Evolutionary conservation across 2,113 vertebrate genomes (phyloP), one percentile per base, ranked within the genome.

Genomic region (Spea bombifrons): DNA sequence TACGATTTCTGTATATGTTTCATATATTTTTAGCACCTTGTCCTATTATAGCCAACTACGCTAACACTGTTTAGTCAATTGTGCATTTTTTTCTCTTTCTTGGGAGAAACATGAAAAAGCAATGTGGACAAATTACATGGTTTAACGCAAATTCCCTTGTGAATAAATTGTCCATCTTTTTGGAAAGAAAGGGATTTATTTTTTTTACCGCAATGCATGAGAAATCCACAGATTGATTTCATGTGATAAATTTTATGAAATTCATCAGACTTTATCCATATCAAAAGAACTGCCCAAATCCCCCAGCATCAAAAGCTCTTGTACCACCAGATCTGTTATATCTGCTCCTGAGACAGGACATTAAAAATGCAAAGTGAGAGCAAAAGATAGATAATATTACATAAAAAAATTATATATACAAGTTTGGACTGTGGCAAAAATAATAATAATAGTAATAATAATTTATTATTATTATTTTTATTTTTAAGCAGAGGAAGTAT

Each of bases 231-330:
- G 69, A 53, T 52, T 71, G 69, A 71, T 66, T 45, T 67, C 17
- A 45, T 53, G 49, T 43, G 48, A 66, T 75, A 44, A 15, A 66
- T 53, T 75, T 53, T 53, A 75, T 66, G 63, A 75, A 75, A 55
- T 75, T 44, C 48, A 17, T 15, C 49, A 66, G 3, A 75, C 15
- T 66, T 45, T 66, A 75, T 44, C 64, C 30, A 45, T 44, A 52
- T 2, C 30, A 30, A 55, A 53, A 12, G n/a, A 66, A 13, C 10
- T 67, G 30, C 45, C 10, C 45, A 75, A 66, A 75, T 75, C 74
- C 74, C 65, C 17, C 6, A 0, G 48, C 43, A 75, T 45, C 16
- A 17, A 55, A 10, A 44, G 63, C 74, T 67, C 48, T 45, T 66
- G 48, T 55, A 75, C 49, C 65, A n/a, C 17, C 9, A 65, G 48